Evolutionary conservation across 1,140 invertebrate species (phyloP), one percentile per base, ranked within the genome.

Genomic region (Neodiprion fabricii): DNA sequence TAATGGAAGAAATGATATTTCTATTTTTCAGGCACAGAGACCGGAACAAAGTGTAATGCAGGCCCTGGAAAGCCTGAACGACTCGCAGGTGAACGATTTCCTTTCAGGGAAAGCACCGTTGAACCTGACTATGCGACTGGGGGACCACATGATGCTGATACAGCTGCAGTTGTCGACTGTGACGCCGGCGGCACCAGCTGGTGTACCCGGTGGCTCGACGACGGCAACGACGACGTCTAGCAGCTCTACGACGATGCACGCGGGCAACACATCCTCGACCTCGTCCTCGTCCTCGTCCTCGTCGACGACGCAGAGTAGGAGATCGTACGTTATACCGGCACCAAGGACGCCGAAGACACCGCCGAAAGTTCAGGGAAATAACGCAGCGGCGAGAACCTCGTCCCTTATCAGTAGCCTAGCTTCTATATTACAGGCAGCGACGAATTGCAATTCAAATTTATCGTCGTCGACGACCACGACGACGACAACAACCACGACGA

Each of bases 131-230:
- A 98, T 98, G 96, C 92, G 96, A 74, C 89, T 98, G 12, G 96
- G 96, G 28, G 96, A 98, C 85, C 96, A 98, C 88, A 97, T 98
- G 95, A 98, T 98, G 96, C 91, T 98, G 73, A 97, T 98, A 74
- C 96, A 98, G 86, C 89, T 98, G 61, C 96, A 98, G 85, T 88
- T 98, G 71, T 97, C 96, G 67, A 97, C 96, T 12, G 92, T 96
- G 4, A 91, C 91, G 12, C 90, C 85, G 11, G 81, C 86, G n/a
- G 79, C 83, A 17, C 81, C 82, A 9, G 77, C 80, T 40, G 23
- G 70, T 14, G 12, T 4, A 14, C 11, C 11, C 11, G 11, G 76
- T 50, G 11, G 72, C 75, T 12, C 65, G 69, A 17, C 69, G 76
- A 21, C 71, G 40, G 14, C 40, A 28, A 14, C 71, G 48, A 9